These are phyloP conservation scores for Dasypolia templi DNA, from an alignment of 2,888 invertebrate species.

Conservation along the genomic window DNA sequence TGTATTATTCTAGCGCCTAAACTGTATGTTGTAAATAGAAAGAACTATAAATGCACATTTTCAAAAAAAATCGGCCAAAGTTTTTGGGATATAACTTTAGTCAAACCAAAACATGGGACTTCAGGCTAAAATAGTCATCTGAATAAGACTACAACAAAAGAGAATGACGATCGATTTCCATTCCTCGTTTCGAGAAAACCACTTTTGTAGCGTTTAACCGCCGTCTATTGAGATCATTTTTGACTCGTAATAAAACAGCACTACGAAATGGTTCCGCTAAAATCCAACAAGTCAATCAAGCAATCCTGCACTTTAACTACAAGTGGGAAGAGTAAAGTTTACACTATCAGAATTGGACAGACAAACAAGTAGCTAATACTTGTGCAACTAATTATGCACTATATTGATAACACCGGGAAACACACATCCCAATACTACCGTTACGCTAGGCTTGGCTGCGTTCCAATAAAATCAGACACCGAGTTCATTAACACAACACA, in stretches of 20 bases:
- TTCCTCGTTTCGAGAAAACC: background rate
- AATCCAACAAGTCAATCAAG: background rate
- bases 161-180: background rate
- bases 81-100: background rate
- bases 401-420: slow-evolving; percentile 42
- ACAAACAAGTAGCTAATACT: no score
- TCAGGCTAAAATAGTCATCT: slow-evolving; percentile 2
- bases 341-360: background rate
- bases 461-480: slow-evolving; percentile 53
- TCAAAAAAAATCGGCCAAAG: background rate
- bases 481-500: slow-evolving; percentile 52
- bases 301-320: slow-evolving; percentile 10
- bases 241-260: slow-evolving; percentile 19
- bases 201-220: background rate
- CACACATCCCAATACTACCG: slow-evolving; percentile 15
- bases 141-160: slow-evolving; percentile 6
- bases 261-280: slow-evolving; percentile 5
- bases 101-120: background rate
- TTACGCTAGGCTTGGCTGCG: slow-evolving; percentile 40
- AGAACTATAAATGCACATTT: background rate
- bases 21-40: background rate
- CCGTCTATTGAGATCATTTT: slow-evolving; percentile 14
- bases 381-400: slow-evolving; percentile 42
- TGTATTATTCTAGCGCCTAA: background rate
- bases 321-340: slow-evolving; percentile 16